Evolutionary conservation across 2,113 vertebrate genomes (phyloP).

Genomic region (Pyrgilauda ruficollis): DNA sequence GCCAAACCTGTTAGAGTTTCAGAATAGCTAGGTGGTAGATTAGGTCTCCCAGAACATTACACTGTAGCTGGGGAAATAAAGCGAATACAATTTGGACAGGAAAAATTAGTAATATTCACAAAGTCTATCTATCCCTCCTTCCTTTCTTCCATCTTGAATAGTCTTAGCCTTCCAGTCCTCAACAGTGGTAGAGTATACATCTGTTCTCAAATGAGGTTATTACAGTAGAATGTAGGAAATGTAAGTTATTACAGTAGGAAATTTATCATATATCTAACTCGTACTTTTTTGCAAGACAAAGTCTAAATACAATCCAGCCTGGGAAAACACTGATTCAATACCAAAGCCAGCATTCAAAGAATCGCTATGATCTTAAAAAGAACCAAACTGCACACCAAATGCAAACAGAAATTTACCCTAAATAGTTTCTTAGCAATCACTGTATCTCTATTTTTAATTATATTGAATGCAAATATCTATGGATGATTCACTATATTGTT

Average conservation of each 20-base stretch:
- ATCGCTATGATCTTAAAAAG: neutral
- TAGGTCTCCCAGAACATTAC: neutral
- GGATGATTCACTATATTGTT: neutral
- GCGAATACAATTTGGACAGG: neutral
- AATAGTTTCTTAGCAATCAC: neutral
- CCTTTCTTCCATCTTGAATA: neutral
- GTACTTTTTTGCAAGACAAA: neutral
- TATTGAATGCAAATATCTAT: neutral
- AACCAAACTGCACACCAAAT: neutral
- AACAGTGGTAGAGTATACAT: accelerated
- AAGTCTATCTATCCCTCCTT: neutral
- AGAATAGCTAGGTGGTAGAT: neutral
- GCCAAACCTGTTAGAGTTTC: neutral
- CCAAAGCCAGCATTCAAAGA: neutral
- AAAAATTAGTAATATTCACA: neutral
- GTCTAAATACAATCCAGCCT: neutral
- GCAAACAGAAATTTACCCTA: neutral
- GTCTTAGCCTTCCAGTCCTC: neutral
- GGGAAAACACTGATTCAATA: neutral
- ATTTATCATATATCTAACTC: neutral
- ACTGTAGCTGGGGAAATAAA: neutral
- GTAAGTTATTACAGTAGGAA: neutral
- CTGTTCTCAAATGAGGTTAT: neutral
- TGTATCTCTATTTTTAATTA: neutral
- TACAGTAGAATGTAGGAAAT: neutral